phyloP scores from a whole-genome alignment of 2,797 vertebrate genomes.

The Aeoliscus strigatus region DNA sequence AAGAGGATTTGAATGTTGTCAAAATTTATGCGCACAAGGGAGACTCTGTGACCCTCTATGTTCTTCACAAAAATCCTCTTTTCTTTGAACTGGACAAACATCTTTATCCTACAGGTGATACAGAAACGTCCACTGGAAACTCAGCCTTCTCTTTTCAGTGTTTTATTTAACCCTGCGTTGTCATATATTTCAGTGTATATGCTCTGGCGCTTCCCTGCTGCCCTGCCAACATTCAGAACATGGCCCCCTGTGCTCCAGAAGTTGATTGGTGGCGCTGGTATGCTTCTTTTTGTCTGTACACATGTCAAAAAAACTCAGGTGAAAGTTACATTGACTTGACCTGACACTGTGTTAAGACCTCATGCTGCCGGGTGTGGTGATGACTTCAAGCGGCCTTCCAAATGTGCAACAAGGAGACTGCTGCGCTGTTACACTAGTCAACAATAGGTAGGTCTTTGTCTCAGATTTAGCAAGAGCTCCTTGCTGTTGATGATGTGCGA shows the following conservation, averaged over 20 bases:
- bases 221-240: slow-evolving; percentile 85
- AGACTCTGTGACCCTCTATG: slow-evolving; percentile 82
- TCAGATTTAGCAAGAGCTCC: not conserved
- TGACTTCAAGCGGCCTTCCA: slow-evolving; percentile 83
- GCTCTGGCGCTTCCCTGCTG: slow-evolving; percentile 83
- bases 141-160: too few species aligned
- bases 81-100: slow-evolving; percentile 88
- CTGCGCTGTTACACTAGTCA: slow-evolving; percentile 83
- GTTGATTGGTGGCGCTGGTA: slow-evolving; percentile 91
- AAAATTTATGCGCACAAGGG: slow-evolving; percentile 89
- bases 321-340: too few species aligned
- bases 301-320: not conserved
- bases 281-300: not conserved
- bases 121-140: too few species aligned
- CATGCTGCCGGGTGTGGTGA: slow-evolving; percentile 92
- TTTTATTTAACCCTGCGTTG: not conserved
- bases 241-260: slow-evolving; percentile 92
- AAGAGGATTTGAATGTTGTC: slow-evolving; percentile 88
- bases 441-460: slow-evolving; percentile 76
- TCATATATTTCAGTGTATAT: slow-evolving; percentile 79
- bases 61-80: slow-evolving; percentile 84
- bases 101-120: slow-evolving; percentile 92
- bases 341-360: slow-evolving; percentile 78
- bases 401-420: slow-evolving; percentile 78
- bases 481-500: not conserved